Evolutionary conservation across 2,113 vertebrate species (phyloP), one percentile per base, ranked within the genome.

Genomic region (Oplegnathus fasciatus): DNA sequence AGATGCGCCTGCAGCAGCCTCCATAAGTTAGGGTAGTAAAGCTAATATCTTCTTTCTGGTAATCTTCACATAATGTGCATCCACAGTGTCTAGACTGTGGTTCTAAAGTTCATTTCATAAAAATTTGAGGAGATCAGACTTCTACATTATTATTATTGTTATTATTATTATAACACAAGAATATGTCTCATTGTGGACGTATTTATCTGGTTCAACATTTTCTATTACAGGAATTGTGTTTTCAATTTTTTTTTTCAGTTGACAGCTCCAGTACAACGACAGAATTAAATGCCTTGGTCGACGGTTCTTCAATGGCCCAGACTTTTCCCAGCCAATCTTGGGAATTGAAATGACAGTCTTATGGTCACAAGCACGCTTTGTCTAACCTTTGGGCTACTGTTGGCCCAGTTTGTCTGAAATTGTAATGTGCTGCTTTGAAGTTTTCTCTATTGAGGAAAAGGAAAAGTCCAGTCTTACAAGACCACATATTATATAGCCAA

Each of bases 361-460:
- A 55, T 69, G 76, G 74, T 84, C 72, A 28, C 34, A 71, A 50
- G 40, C 70, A 30, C 30, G 2, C n/a, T 73, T 74, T 60, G 26
- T 67, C 52, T 73, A 86, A 89, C 81, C 88, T 90, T 88, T 90
- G 76, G 54, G 77, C 74, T 52, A 60, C 57, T 24, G 68, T 18
- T 86, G 75, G 20, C 83, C 66, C 72, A 86, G 67, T 89, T 88
- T 82, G 69, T 84, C 64, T 82, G 46, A 86, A 89, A 85, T 84
- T 42, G 73, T 64, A 84, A 90, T 73, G 68, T 54, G 24, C 62
- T 42, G 62, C 86, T 89, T 86, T 86, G 80, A 84, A 78, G 60
- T 82, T 55, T 28, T 54, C 15, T 52, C 37, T 55, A 40, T 22
- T 55, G 46, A 6, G 48, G 18, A 61, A 75, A 74, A 65, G 61